Evolutionary conservation across 2,888 invertebrate species (phyloP).

Genomic region (Keiferia lycopersicella): DNA sequence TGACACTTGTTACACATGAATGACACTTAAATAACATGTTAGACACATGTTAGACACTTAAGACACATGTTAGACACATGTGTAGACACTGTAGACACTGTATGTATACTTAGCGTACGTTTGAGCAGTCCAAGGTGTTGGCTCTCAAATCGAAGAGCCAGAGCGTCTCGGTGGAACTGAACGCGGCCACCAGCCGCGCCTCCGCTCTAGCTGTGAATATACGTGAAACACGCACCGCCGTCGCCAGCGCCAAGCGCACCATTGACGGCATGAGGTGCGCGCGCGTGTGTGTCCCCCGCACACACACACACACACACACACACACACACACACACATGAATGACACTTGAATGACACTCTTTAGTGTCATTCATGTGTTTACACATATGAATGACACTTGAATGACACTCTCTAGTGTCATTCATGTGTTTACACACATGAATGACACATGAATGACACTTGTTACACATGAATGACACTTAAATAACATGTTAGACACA

Average conservation of each 20-base stretch:
- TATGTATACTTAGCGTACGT: no score
- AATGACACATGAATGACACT: not conserved
- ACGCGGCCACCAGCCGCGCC: constrained; percentile 74
- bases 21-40: not conserved
- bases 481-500: not conserved
- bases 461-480: not conserved
- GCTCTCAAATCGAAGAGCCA: constrained; percentile 39
- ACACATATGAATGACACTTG: no score
- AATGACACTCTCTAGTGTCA: constrained; percentile 74
- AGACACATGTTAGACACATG: no score
- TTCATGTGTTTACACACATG: constrained; percentile 83
- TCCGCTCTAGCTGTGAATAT: constrained; percentile 63
- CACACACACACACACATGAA: no score
- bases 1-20: no score
- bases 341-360: no score
- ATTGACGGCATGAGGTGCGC: constrained; percentile 98
- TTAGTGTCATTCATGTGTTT: no score
- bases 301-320: no score
- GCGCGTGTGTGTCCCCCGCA: no score
- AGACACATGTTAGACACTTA: not conserved
- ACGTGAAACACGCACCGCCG: constrained; percentile 84
- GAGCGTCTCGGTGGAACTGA: constrained; percentile 76
- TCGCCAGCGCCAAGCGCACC: constrained; percentile 95
- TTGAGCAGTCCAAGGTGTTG: no score
- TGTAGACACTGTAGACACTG: no score